These are phyloP conservation scores for Hesperia comma DNA, from an alignment of 2,888 invertebrate species.

Conservation along the genomic window DNA sequence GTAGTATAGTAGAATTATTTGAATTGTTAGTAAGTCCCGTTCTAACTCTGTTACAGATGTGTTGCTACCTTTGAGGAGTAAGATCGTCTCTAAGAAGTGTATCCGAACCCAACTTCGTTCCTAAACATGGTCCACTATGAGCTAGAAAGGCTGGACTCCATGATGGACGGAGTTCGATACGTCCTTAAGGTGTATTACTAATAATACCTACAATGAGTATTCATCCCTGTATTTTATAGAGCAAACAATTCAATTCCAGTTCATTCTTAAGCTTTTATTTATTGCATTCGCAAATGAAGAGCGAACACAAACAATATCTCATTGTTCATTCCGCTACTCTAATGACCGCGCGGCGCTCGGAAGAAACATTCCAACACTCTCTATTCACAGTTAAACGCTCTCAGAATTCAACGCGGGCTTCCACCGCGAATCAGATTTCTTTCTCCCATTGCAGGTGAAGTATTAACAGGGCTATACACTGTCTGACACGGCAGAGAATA, in stretches of 20 bases:
- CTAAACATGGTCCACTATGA: too few relatives aligned
- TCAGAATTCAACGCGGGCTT: constrained; percentile 16
- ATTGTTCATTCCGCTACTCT: constrained; percentile 24
- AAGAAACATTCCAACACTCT: constrained; percentile 25
- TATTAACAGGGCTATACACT: not conserved
- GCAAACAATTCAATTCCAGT: constrained; percentile 7
- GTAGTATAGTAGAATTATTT: too few relatives aligned
- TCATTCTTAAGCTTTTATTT: constrained; percentile 22
- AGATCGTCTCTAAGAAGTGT: too few relatives aligned
- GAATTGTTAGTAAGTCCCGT: too few relatives aligned
- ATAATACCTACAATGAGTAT: not conserved
- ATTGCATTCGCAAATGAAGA: constrained; percentile 16
- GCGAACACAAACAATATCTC: constrained; percentile 25
- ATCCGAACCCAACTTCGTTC: too few relatives aligned
- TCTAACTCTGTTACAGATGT: too few relatives aligned
- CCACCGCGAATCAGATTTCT: constrained; percentile 24
- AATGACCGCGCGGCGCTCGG: constrained; percentile 25
- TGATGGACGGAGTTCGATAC: too few relatives aligned
- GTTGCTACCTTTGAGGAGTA: too few relatives aligned
- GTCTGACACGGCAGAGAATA: not conserved
- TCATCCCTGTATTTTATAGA: not conserved
- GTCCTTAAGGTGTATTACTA: too few relatives aligned
- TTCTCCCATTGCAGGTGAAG: constrained; percentile 17
- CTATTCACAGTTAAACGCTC: constrained; percentile 26
- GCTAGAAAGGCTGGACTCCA: too few relatives aligned